Percentiles rank a stretch among this genome's conserved stretches.
Conservation (phyloP, 2,888 invertebrate species). For the Seira musarum region DNA sequence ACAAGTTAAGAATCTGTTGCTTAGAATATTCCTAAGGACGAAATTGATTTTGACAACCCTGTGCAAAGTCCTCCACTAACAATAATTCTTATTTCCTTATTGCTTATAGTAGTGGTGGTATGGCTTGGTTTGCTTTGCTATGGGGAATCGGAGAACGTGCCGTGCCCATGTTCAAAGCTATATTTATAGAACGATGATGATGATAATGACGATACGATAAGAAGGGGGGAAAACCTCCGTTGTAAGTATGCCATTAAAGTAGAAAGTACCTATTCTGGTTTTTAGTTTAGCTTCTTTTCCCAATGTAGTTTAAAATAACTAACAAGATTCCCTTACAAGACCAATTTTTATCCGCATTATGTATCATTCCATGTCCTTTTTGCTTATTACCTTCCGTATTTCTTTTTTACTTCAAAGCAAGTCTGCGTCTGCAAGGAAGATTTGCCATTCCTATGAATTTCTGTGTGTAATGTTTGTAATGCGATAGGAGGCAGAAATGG, state of each 20-base stretch:
- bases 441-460: no score
- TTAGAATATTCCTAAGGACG: slow-evolving; percentile 35
- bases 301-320: background rate
- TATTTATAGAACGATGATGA: background rate
- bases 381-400: background rate
- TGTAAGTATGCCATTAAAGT: no score
- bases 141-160: background rate
- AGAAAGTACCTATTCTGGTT: no score
- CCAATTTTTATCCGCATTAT: background rate
- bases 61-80: background rate
- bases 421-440: no score
- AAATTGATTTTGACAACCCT: slow-evolving; percentile 54
- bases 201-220: no score
- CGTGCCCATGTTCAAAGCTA: background rate
- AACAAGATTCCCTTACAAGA: background rate
- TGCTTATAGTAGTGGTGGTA: no score
- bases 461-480: background rate
- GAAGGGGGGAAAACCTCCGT: no score
- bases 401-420: background rate
- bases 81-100: background rate
- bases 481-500: background rate
- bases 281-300: no score
- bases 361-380: background rate
- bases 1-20: slow-evolving; percentile 45
- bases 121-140: background rate